These are phyloP conservation scores for Helicolenus hilgendorfi DNA, from an alignment of 2,797 vertebrate genomes.

Conservation along the genomic window DNA sequence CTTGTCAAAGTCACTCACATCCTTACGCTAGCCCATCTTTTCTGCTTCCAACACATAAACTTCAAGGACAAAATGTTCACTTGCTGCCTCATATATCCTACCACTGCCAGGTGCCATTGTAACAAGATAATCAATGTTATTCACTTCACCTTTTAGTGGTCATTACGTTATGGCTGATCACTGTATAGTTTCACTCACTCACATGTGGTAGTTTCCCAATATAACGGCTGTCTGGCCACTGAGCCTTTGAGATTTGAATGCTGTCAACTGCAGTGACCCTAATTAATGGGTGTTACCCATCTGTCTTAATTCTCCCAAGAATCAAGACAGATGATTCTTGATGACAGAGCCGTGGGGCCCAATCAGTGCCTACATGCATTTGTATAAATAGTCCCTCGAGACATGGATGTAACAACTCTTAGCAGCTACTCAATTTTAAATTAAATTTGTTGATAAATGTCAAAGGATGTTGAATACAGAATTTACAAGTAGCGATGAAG, in stretches of 20 bases:
- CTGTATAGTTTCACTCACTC: background rate
- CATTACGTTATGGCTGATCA: no score
- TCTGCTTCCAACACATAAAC: no score
- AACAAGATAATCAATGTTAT: no score
- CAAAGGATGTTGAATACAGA: background rate
- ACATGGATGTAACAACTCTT: background rate
- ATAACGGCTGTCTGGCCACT: background rate
- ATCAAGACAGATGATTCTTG: background rate
- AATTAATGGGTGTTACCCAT: background rate
- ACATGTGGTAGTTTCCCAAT: background rate
- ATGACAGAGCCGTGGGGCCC: background rate
- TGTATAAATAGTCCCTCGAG: background rate
- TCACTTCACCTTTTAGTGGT: no score
- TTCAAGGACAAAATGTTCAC: no score
- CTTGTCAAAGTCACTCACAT: no score
- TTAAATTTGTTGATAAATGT: background rate
- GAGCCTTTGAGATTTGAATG: background rate
- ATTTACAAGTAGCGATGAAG: background rate
- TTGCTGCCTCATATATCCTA: accelerated
- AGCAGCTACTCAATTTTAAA: background rate
- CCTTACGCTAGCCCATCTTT: no score
- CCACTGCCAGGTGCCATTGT: no score
- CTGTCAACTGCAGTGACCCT: background rate
- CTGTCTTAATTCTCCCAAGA: background rate
- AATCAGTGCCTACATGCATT: background rate